These are phyloP conservation scores for Automeris io DNA, from an alignment of 2,888 invertebrate genomes.

Conservation along the genomic window DNA sequence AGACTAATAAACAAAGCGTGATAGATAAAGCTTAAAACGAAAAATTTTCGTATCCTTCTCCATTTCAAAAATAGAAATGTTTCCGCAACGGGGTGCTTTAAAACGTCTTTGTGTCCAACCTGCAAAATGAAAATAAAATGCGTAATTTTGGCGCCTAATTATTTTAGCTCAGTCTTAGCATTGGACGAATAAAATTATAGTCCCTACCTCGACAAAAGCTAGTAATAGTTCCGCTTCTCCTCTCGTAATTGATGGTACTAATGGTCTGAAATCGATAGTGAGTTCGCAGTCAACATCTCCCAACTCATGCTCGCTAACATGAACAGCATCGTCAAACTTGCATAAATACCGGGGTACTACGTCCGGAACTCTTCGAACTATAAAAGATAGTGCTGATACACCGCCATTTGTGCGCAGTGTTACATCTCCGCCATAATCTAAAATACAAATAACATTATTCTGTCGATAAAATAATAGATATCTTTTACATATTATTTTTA, in stretches of 20 bases:
- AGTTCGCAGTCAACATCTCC: conserved; percentile 92
- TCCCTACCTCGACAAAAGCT: conserved; percentile 80
- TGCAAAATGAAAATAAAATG: conserved; percentile 22
- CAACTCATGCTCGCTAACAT: conserved; percentile 88
- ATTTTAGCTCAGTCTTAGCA: neutral
- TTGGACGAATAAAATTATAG: neutral
- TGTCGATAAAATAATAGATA: too few species aligned
- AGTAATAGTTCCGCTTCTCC: conserved; percentile 84
- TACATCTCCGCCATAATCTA: conserved; percentile 87
- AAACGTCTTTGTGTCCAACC: conserved; percentile 86
- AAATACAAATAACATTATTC: conserved; percentile 16
- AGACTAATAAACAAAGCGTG: conserved; percentile 85
- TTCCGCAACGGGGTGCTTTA: conserved; percentile 90
- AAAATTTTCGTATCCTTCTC: conserved; percentile 88
- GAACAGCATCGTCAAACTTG: conserved; percentile 85
- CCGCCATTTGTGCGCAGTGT: conserved; percentile 89
- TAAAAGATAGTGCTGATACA: conserved; percentile 87
- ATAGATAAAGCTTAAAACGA: conserved; percentile 85
- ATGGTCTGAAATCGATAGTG: conserved; percentile 74
- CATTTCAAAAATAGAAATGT: conserved; percentile 91
- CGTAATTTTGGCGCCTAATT: neutral
- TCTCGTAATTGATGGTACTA: conserved; percentile 78
- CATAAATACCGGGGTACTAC: conserved; percentile 83
- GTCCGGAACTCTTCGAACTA: conserved; percentile 89
- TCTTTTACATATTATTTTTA: neutral